A percentile compares a stretch with the other conserved stretches of the same genome.
These are phyloP conservation scores for Phrynocephalus versicolor DNA, from an alignment of 2,113 vertebrate species.

Conservation along the genomic window DNA sequence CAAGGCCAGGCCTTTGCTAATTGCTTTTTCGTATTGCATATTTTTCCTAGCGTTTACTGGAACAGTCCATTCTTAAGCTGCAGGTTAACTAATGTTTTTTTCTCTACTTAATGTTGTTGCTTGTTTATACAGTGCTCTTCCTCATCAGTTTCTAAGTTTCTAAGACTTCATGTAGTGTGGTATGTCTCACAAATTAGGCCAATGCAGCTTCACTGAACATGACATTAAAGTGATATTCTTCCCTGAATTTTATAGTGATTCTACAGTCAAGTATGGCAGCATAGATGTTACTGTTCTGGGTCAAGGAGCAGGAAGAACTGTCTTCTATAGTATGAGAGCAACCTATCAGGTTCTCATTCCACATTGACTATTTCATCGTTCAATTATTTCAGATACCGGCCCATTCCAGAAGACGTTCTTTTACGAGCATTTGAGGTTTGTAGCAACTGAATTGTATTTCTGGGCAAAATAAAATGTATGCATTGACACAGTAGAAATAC, in stretches of 20 bases:
- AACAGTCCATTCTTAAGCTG: background rate
- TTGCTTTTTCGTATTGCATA: background rate
- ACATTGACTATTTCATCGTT: conserved; percentile 45
- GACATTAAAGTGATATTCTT: background rate
- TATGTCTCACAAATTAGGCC: background rate
- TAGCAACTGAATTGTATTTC: conserved; percentile 34
- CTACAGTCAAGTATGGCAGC: background rate
- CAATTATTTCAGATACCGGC: conserved; percentile 80
- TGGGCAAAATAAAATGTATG: conserved; percentile 26
- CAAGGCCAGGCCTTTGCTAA: background rate
- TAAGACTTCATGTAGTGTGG: background rate
- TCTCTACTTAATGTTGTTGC: background rate
- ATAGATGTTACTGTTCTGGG: background rate
- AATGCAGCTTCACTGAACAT: background rate
- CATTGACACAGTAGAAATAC: conserved; percentile 23
- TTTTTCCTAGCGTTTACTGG: background rate
- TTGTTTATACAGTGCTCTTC: background rate
- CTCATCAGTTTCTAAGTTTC: background rate
- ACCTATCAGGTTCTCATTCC: background rate
- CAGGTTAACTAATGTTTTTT: background rate
- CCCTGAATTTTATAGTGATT: background rate
- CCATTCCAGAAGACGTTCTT: conserved; percentile 85
- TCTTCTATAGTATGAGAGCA: conserved; percentile 19
- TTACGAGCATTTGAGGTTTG: conserved; percentile 92
- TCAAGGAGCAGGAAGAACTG: too few relatives aligned